Evolutionary conservation across 2,888 invertebrate species (phyloP).

Genomic region (Drosophila falleni): DNA sequence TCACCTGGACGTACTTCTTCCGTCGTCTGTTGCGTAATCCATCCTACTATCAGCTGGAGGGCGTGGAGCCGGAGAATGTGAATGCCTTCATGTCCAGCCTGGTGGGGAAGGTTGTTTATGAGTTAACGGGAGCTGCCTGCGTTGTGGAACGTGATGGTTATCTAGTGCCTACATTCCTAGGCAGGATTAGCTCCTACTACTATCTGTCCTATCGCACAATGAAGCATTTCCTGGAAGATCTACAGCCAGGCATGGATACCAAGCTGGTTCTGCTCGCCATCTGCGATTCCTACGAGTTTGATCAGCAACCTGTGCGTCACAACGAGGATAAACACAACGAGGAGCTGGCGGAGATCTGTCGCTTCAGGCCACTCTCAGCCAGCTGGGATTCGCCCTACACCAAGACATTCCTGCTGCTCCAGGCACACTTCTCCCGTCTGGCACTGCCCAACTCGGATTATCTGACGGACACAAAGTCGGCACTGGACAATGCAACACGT

Average conservation of each 20-base stretch:
- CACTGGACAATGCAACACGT: conserved; percentile 97
- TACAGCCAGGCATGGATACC: conserved; percentile 88
- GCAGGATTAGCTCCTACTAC: conserved; percentile 97
- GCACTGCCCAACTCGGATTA: conserved; percentile 96
- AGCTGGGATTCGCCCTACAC: conserved; percentile 96
- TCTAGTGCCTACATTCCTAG: conserved; percentile 90
- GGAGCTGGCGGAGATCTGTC: conserved; percentile 93
- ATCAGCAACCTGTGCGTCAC: conserved; percentile 97
- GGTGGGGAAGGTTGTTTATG: conserved; percentile 91
- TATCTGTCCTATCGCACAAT: conserved; percentile 97
- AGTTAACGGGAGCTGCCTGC: conserved; percentile 92
- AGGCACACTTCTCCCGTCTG: conserved; percentile 95
- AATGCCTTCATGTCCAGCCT: conserved; percentile 92
- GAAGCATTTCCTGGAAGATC: conserved; percentile 90
- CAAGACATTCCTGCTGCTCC: conserved; percentile 96
- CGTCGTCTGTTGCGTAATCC: conserved; percentile 96
- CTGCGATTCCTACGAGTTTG: conserved; percentile 95
- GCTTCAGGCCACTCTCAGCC: conserved; percentile 90
- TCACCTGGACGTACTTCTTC: conserved; percentile 99
- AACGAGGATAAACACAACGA: conserved; percentile 98
- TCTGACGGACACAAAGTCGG: conserved; percentile 97
- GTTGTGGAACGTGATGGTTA: conserved; percentile 88
- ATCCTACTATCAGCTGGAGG: conserved; percentile 93
- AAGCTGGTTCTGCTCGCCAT: conserved; percentile 92
- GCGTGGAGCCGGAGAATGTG: conserved; percentile 89